Evolutionary conservation across 1,140 invertebrate genomes (phyloP), one percentile per base, ranked within the genome.

Genomic region (Reticulitermes speratus): DNA sequence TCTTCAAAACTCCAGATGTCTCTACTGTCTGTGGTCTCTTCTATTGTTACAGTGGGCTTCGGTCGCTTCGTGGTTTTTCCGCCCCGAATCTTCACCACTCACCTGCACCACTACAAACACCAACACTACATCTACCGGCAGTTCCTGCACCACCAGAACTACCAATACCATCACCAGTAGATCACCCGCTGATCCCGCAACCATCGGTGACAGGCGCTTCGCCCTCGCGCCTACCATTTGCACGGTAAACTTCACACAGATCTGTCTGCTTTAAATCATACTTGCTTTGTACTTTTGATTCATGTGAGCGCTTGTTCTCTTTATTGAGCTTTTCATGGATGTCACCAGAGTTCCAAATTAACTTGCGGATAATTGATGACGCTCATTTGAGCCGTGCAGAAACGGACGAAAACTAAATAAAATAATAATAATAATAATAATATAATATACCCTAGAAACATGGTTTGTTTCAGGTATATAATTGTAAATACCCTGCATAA

Each of bases 51-150:
- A 92, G 91, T 91, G 91, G 91, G 91, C 91, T 83, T 92, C 91
- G 65, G 91, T 92, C 84, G 91, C 91, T 84, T 92, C 91, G 83
- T 92, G 91, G 91, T 91, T 91, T 87, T 90, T 91, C 86, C 88
- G 91, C 48, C 91, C 91, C 75, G 90, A 91, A 83, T 88, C 87
- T 84, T 87, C 89, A 45, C 87, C 89, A 82, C 88, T 87, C 87
- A 85, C 87, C 84, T 87, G 87, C 86, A 88, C 84, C 88, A 84
- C 55, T 86, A 69, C 30, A 23, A 44, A 86, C 69, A 86, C 84
- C 85, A 83, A 48, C 84, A 82, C 86, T 87, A 89, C 88, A 83
- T 84, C 88, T 82, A 87, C 84, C 25, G 32, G 87, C 38, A 85
- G 82, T 82, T 75, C 45, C 84, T 52, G 86, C 86, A 88, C 88